A percentile compares a stretch with the other conserved stretches of the same genome.
Evolutionary conservation across 2,113 vertebrate species (phyloP).

Genomic region (Charina bottae): DNA sequence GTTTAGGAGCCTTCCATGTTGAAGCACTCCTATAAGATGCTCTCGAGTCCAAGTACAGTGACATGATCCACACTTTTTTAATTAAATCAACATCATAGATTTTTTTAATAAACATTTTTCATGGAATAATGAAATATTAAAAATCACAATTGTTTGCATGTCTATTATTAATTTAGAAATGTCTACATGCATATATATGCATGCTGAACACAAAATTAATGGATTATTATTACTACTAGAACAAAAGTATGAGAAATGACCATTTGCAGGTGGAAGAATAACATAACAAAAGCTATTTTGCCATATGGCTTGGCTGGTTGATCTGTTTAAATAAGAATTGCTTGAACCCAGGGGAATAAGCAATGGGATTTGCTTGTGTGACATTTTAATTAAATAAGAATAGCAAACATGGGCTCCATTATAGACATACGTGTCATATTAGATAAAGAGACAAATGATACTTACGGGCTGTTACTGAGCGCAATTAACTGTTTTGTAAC

Average conservation of each 20-base stretch:
- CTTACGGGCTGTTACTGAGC: conserved; percentile 72
- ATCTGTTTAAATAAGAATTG: not conserved
- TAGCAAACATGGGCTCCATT: not conserved
- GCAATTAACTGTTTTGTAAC: conserved; percentile 75
- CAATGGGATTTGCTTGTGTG: not conserved
- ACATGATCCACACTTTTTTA: not conserved
- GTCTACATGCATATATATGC: not conserved
- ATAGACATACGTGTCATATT: not conserved
- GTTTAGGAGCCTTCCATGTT: not conserved
- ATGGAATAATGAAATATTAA: not conserved
- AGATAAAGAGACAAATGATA: conserved; percentile 17
- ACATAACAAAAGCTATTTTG: not conserved
- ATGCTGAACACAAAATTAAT: not conserved
- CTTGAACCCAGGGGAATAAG: not conserved
- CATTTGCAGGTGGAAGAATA: not conserved
- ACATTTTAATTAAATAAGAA: not conserved
- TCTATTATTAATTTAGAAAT: not conserved
- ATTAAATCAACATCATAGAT: not conserved
- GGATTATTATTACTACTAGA: not conserved
- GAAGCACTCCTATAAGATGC: not conserved
- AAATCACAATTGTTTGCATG: not conserved
- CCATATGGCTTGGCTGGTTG: not conserved
- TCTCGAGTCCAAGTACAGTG: not conserved
- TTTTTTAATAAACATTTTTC: not conserved
- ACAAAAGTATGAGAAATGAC: not conserved